phyloP scores from a whole-genome alignment of 2,888 invertebrate species.

The Lasioglossum malachurum region DNA sequence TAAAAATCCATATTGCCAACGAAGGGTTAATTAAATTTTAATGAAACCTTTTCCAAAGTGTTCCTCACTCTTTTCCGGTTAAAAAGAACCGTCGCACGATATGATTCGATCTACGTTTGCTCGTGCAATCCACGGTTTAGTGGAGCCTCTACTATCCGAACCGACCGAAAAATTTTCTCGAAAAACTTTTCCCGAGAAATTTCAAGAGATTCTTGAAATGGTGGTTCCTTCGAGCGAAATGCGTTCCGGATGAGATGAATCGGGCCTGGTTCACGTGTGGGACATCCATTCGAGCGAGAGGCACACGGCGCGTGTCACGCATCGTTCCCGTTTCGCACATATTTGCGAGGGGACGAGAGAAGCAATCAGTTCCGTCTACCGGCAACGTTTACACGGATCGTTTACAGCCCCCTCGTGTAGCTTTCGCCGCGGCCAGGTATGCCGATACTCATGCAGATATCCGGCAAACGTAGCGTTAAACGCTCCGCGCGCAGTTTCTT shows the following conservation, averaged over 20 bases:
- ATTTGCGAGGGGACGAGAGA: constrained; percentile 54
- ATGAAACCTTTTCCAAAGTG: not conserved
- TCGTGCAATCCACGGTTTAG: not conserved
- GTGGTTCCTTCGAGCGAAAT: not conserved
- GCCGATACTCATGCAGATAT: constrained; percentile 61
- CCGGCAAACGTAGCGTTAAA: constrained; percentile 54
- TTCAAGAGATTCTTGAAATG: too few relatives aligned
- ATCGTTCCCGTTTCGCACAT: constrained; percentile 42
- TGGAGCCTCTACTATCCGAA: not conserved
- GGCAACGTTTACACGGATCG: constrained; percentile 72
- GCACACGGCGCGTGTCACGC: constrained; percentile 25
- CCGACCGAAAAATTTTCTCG: too few relatives aligned
- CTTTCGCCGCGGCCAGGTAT: constrained; percentile 63
- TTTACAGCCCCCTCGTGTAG: constrained; percentile 64
- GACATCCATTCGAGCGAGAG: constrained; percentile 26
- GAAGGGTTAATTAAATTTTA: not conserved
- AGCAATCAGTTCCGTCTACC: constrained; percentile 75
- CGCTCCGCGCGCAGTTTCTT: constrained; percentile 33
- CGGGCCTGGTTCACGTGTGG: constrained; percentile 23
- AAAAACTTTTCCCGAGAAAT: too few relatives aligned
- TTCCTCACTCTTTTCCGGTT: not conserved
- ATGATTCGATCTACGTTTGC: not conserved
- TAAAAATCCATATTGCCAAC: not conserved
- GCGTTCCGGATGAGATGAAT: not conserved
- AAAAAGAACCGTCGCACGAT: not conserved